These are phyloP conservation scores for Carassius gibelio DNA, from an alignment of 2,113 vertebrate genomes.

Conservation along the genomic window DNA sequence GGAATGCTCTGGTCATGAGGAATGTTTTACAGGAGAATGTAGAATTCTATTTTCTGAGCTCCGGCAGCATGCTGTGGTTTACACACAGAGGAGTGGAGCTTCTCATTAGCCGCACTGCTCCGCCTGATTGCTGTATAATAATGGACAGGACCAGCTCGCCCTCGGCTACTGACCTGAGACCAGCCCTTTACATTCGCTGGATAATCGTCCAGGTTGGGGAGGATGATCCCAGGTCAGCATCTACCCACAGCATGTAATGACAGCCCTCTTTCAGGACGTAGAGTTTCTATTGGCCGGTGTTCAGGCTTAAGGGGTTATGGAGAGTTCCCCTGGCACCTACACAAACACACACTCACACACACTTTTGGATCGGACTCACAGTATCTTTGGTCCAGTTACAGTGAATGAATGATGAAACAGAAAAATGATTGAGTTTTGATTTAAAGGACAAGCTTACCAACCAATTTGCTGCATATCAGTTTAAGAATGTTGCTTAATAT, in stretches of 20 bases:
- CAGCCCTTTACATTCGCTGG: background rate
- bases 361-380: constrained; percentile 40
- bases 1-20: constrained; percentile 35
- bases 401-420: background rate
- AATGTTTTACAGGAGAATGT: constrained; percentile 22
- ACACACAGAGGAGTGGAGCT: constrained; percentile 15
- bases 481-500: no score
- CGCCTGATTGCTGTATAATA: constrained; percentile 35
- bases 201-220: constrained; percentile 32
- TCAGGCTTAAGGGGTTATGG: constrained; percentile 41
- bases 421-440: background rate
- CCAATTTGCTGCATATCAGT: background rate
- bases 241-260: constrained; percentile 47
- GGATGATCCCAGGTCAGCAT: constrained; percentile 35
- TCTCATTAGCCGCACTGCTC: constrained; percentile 14
- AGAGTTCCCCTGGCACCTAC: constrained; percentile 45
- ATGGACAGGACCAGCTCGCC: background rate
- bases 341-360: constrained; percentile 38
- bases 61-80: constrained; percentile 33
- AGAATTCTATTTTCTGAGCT: constrained; percentile 53
- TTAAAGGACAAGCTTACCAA: background rate
- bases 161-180: constrained; percentile 32
- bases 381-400: constrained; percentile 29
- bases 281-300: constrained; percentile 50
- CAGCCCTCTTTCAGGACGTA: constrained; percentile 45